phyloP scores from a whole-genome alignment of 2,797 vertebrate species.

The Pseudochaenichthys georgianus region DNA sequence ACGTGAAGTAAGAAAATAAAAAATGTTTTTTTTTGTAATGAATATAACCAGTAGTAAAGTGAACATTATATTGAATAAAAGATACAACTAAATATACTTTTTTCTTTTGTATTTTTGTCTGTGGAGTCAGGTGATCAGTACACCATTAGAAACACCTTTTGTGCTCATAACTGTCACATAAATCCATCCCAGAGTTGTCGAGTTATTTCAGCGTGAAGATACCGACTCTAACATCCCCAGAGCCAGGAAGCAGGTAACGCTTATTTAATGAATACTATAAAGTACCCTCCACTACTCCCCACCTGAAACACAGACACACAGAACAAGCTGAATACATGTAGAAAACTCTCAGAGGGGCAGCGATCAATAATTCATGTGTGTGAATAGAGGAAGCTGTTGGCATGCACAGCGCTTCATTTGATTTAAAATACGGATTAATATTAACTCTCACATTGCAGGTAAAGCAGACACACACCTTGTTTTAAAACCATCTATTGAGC shows the following conservation, averaged over 20 bases:
- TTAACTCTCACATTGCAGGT: not conserved
- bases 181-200: not conserved
- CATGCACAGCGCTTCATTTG: not conserved
- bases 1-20: too few relatives aligned
- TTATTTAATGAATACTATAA: not conserved
- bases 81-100: too few relatives aligned
- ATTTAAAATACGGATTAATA: not conserved
- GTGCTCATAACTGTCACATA: too few relatives aligned
- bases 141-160: not conserved
- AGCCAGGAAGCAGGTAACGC: not conserved
- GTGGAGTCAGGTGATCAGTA: not conserved
- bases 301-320: conserved; percentile 8
- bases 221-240: not conserved
- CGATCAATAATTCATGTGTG: conserved; percentile 38
- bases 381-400: conserved; percentile 5
- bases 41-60: too few relatives aligned
- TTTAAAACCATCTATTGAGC: too few relatives aligned
- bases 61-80: too few relatives aligned
- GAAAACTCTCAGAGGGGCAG: not conserved
- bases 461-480: too few relatives aligned
- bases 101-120: too few relatives aligned
- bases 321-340: not conserved
- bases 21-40: too few relatives aligned
- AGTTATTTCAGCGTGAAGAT: not conserved
- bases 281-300: not conserved